These are phyloP conservation scores for Brachionus koreanus DNA, from an alignment of 1,140 invertebrate species.

Conservation along the genomic window DNA sequence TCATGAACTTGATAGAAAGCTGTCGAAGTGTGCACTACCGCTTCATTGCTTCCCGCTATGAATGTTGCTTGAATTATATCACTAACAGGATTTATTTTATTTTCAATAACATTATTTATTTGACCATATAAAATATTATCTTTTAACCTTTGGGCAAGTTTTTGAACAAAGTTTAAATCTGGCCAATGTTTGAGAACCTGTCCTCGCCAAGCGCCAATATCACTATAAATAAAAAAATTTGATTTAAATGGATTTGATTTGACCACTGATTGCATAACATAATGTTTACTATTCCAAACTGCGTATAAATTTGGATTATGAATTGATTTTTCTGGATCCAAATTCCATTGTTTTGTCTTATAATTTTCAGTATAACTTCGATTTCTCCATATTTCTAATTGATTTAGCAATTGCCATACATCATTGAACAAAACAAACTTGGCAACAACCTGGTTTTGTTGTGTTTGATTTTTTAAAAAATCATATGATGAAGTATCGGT, in stretches of 20 bases:
- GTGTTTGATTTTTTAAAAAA: not conserved
- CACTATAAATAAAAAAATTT: not conserved
- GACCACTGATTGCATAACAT: not conserved
- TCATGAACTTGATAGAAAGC: not conserved
- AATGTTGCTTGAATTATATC: not conserved
- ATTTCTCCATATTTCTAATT: not conserved
- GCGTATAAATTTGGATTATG: not conserved
- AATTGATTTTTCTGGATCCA: not conserved
- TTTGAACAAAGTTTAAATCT: not conserved
- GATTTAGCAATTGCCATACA: not conserved
- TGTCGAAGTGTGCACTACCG: not conserved
- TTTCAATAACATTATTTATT: not conserved
- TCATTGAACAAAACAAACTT: not conserved
- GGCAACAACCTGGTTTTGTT: not conserved
- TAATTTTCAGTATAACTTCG: not conserved
- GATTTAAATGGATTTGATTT: not conserved
- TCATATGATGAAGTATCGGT: not conserved
- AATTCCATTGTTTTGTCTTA: not conserved
- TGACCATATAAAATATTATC: not conserved
- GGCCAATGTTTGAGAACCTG: not conserved
- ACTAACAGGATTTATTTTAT: not conserved
- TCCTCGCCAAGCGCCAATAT: not conserved
- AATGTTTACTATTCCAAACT: not conserved
- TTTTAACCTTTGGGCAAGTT: not conserved
- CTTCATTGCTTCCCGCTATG: not conserved